Evolutionary conservation across 2,113 vertebrate species (phyloP), one percentile per base, ranked within the genome.

Genomic region (Butorides virescens): DNA sequence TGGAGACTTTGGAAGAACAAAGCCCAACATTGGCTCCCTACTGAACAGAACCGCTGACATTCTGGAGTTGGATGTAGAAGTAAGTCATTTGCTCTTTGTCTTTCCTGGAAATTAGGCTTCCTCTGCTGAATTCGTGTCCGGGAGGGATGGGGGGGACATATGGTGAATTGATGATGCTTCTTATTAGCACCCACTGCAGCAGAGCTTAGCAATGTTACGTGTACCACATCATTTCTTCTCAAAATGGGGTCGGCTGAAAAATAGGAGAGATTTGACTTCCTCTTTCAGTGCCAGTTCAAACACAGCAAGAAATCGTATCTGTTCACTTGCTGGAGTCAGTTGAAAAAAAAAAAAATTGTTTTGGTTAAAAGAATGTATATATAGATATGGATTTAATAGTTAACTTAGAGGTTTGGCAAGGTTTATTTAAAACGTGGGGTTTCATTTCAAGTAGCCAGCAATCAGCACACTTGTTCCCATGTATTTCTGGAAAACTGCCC

Each of bases 1-100:
- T 0, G 99, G 99, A 95, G 99, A 99, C 97, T 99, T 99, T 27
- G 99, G 99, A 42, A 99, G 99, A 95, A 99, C 99, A 15, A 99
- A 98, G 94, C 99, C 99, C 20, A 99, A 99, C 95, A 97, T 99
- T 88, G 98, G 99, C 52, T 97, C 98, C 55, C 98, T 99, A 30
- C 98, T 99, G 97, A 97, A 98, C 63, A 98, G 98, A 10, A 99
- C 99, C 1, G 97, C 99, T 1, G 99, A 99, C 97, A 99, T 99
- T 82, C 98, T 99, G 94, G 99, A 99, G 96, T 96, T 99, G 96
- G 99, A 99, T 63, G 99, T 99, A 30, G 99, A 99, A 98, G 99
- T 99, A 88, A 98, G 97, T 86, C 65, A 20, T 55, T 82, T 58
- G 26, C 63, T 84, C 2, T 76, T 74, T 56, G 14, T 66, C 50